Base-by-base conservation (phyloP, 2,888 invertebrate genomes). In the Pachymerium ferrugineum region DNA sequence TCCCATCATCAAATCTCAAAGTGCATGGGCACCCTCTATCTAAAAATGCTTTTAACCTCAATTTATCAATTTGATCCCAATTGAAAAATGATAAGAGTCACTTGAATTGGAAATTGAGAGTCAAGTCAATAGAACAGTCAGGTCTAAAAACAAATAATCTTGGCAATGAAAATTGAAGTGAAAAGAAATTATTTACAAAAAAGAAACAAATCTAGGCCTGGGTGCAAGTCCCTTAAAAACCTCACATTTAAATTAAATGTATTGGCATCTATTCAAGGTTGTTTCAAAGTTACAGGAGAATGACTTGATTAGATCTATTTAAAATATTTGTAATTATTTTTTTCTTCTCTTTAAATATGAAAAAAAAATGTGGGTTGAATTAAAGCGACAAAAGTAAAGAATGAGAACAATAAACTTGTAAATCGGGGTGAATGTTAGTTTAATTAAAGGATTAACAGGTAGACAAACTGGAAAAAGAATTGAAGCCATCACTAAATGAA, bases 231-330 rank as follows among this genome's bases (percentile, higher is more conserved):
- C n/a, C n/a, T n/a, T n/a, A n/a, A n/a, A n/a, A n/a, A n/a, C n/a
- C n/a, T n/a, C n/a, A n/a, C n/a, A n/a, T n/a, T 35, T 12, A 35
- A 35, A 35, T 12, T 12, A 12, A 35, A 35, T 12, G n/a, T 30
- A 25, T 38, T 71, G 71, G 71, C 71, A 71, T 38, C 22, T 10
- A 38, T 19, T 71, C 71, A 71, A 71, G 71, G 71, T 71, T 71
- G 35, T 38, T 38, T 71, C 71, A 71, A 71, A 38, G 71, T 71
- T 71, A 71, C 38, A 19, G n/a, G 38, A 28, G 30, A 69, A 30
- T 30, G 30, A 69, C 22, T n/a, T 30, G 31, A 10, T 5, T 38
- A 10, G 14, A 38, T 22, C 22, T 19, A 28, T 29, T 12, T 8
- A 70, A 8, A 28, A 70, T 14, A 10, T n/a, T 12, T 4, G n/a